Base-by-base conservation (phyloP, 2,797 vertebrate species). In the Pantherophis vulpinus region DNA sequence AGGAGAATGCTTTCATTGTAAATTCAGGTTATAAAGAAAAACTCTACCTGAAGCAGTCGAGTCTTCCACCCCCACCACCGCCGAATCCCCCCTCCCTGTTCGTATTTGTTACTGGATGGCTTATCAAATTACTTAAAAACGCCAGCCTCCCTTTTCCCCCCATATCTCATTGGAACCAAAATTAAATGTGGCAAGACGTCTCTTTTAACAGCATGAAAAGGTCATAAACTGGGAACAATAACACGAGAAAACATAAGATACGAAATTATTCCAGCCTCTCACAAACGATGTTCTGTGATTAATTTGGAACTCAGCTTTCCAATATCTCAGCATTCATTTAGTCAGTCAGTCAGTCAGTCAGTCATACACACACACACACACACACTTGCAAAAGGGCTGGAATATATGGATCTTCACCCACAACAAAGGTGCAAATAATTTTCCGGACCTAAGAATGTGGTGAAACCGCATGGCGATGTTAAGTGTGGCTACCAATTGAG, bases 1-100 rank as follows among this genome's bases (percentile, higher is more conserved):
- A 96, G 97, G 95, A 96, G 96, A 97, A 97, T 70, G 97, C 96
- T 93, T 94, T 95, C 97, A 96, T 95, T 97, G 97, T 97, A 97
- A 95, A 97, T 96, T 96, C 97, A 91, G 93, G 95, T 96, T 97
- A 97, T 96, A 95, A 96, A 96, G 95, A 95, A 96, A 83, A 92
- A 90, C 93, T 92, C 54, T 94, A 96, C 96, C 96, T 96, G 96
- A n/a, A 94, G 96, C 96, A 93, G 87, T 89, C 63, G 60, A 89
- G 58, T 5, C 18, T 37, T 27, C 12, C 70, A 51, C 27, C 58
- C 20, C 32, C 7, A 47, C 32, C n/a, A 47, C 18, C 7, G 12
- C 27, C 29, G 11, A 59, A 37, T n/a, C 54, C 61, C 79, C 55
- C 87, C 70, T 23, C 90, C 90, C 89, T 94, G 92, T 93, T 95